Evolutionary conservation across 2,888 invertebrate genomes (phyloP).

Genomic region (Drosophila stalkeri): DNA sequence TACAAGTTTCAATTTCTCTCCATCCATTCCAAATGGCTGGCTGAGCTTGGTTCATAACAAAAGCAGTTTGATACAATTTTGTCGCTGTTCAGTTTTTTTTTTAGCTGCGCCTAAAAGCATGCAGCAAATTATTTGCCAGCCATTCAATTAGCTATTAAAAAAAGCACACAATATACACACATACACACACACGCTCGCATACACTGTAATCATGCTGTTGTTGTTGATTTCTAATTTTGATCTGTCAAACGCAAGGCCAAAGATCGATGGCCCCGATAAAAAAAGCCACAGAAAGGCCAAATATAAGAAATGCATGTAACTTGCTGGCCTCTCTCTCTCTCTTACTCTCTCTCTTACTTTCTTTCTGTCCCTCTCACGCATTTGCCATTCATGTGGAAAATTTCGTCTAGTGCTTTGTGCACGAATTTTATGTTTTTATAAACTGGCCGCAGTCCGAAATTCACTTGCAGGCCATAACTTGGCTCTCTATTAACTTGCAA

Average conservation of each 20-base stretch:
- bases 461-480: slow-evolving; percentile 66
- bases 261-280: slow-evolving; percentile 83
- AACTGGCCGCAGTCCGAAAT: slow-evolving; percentile 47
- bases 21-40: slow-evolving; percentile 8
- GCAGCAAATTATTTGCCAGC: slow-evolving; percentile 67
- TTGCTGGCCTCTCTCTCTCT: slow-evolving; percentile 1
- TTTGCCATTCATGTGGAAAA: slow-evolving; percentile 79
- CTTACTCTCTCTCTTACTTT: not conserved
- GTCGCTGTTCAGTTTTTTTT: slow-evolving; percentile 57
- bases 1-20: not conserved
- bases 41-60: slow-evolving; percentile 50
- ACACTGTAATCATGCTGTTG: slow-evolving; percentile 14
- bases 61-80: slow-evolving; percentile 58
- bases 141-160: slow-evolving; percentile 75
- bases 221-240: slow-evolving; percentile 79
- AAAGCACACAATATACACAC: not conserved
- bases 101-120: slow-evolving; percentile 55
- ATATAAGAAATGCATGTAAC: slow-evolving; percentile 25
- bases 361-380: slow-evolving; percentile 10
- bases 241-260: slow-evolving; percentile 81
- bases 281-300: slow-evolving; percentile 44
- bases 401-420: slow-evolving; percentile 78
- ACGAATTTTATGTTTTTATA: slow-evolving; percentile 71
- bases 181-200: not conserved
- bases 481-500: slow-evolving; percentile 65